phyloP scores from a whole-genome alignment of 2,797 vertebrate species.

The Chrysocyon brachyurus region DNA sequence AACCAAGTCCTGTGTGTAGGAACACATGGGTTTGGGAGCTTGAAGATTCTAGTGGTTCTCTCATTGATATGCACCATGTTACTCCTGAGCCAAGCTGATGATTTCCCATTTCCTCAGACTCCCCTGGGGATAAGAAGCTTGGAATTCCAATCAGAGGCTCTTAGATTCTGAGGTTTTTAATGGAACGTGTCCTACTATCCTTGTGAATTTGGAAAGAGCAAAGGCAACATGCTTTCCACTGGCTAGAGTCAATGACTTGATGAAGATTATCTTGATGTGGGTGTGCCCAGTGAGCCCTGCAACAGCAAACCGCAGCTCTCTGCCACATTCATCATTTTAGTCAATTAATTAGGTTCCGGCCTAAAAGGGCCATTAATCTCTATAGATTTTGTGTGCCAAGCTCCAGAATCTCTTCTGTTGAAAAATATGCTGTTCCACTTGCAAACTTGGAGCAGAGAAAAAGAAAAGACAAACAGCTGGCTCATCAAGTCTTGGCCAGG shows the following conservation, averaged over 20 bases:
- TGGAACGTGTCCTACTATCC: background rate
- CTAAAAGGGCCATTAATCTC: constrained; percentile 63
- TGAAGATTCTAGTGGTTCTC: background rate
- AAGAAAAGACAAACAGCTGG: background rate
- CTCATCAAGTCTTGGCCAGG: background rate
- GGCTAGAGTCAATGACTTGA: background rate
- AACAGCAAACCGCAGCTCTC: background rate
- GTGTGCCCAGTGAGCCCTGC: background rate
- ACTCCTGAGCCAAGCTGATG: background rate
- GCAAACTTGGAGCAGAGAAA: background rate
- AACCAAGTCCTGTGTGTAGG: background rate
- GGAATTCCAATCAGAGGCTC: background rate
- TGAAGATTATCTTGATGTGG: background rate
- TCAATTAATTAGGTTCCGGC: constrained; percentile 56
- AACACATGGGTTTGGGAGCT: background rate
- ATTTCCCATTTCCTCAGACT: constrained; percentile 54
- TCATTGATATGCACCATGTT: background rate
- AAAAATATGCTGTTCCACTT: constrained; percentile 54
- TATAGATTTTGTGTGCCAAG: constrained; percentile 54
- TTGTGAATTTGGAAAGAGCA: background rate
- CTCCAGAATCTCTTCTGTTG: background rate
- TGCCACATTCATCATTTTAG: background rate
- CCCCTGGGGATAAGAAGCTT: background rate
- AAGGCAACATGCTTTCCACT: background rate
- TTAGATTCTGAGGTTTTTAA: background rate